phyloP scores from a whole-genome alignment of 2,888 invertebrate genomes.

The Pyrochroa serraticornis region DNA sequence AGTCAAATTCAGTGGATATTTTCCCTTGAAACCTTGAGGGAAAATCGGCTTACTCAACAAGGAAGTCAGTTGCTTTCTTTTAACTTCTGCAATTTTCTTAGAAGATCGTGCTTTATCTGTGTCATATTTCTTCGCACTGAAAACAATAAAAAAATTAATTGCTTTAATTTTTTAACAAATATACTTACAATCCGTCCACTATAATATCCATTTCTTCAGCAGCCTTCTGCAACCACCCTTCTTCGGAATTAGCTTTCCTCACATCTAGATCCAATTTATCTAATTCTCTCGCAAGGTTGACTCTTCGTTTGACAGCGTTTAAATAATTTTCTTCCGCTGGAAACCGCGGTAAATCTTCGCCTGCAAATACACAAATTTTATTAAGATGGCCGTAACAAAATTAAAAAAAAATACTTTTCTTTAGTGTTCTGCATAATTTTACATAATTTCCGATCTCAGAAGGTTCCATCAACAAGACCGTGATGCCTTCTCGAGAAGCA shows the following conservation, averaged over 20 bases:
- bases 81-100: slow-evolving; percentile 57
- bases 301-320: slow-evolving; percentile 71
- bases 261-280: slow-evolving; percentile 76
- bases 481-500: slow-evolving; percentile 85
- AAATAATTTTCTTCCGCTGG: slow-evolving; percentile 73
- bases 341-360: slow-evolving; percentile 82
- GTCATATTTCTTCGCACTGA: slow-evolving; percentile 43
- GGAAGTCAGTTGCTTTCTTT: slow-evolving; percentile 61
- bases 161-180: not conserved
- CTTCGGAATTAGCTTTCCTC: slow-evolving; percentile 69
- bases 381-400: slow-evolving; percentile 4
- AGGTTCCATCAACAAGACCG: slow-evolving; percentile 90
- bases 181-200: slow-evolving; percentile 70
- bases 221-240: slow-evolving; percentile 85
- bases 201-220: slow-evolving; percentile 92
- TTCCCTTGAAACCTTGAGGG: slow-evolving; percentile 72
- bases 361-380: slow-evolving; percentile 58
- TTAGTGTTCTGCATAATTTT: slow-evolving; percentile 82
- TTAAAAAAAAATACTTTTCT: slow-evolving; percentile 69
- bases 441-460: slow-evolving; percentile 80
- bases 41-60: slow-evolving; percentile 68
- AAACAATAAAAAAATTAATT: not conserved
- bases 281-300: slow-evolving; percentile 78
- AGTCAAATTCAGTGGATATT: slow-evolving; percentile 60
- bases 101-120: slow-evolving; percentile 37